phyloP scores from a whole-genome alignment of 2,888 invertebrate genomes.

The Rugalucina vietnamica region DNA sequence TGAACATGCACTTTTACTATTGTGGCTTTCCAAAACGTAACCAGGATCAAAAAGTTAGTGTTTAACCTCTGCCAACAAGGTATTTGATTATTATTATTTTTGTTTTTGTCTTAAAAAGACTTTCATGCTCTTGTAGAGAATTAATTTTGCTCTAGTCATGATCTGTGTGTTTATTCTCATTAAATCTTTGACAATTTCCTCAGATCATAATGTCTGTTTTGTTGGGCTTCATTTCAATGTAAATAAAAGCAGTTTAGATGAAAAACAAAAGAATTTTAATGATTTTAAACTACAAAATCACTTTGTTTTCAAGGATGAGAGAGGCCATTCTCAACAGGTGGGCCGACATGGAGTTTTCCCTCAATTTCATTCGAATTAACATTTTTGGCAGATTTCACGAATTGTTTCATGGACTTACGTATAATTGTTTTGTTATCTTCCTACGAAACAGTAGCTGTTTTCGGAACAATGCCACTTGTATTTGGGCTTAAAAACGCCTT shows the following conservation, averaged over 20 bases:
- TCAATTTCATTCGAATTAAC: slow-evolving; percentile 5
- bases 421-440: background rate
- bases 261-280: background rate
- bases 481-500: background rate
- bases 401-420: background rate
- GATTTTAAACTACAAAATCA: background rate
- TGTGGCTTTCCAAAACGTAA: too few relatives aligned
- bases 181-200: too few relatives aligned
- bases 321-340: background rate
- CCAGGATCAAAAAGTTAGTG: too few relatives aligned
- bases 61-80: too few relatives aligned
- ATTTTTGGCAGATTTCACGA: background rate
- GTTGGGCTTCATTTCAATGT: too few relatives aligned
- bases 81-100: too few relatives aligned
- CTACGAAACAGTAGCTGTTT: background rate
- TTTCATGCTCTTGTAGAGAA: too few relatives aligned
- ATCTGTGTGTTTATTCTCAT: too few relatives aligned
- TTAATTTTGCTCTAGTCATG: too few relatives aligned
- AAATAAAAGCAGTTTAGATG: slow-evolving; percentile 3
- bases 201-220: too few relatives aligned
- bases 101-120: too few relatives aligned
- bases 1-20: too few relatives aligned
- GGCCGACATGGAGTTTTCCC: background rate
- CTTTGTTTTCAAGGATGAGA: background rate
- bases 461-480: background rate